Conservation (phyloP, 2,113 vertebrate genomes). For the Mola mola region DNA sequence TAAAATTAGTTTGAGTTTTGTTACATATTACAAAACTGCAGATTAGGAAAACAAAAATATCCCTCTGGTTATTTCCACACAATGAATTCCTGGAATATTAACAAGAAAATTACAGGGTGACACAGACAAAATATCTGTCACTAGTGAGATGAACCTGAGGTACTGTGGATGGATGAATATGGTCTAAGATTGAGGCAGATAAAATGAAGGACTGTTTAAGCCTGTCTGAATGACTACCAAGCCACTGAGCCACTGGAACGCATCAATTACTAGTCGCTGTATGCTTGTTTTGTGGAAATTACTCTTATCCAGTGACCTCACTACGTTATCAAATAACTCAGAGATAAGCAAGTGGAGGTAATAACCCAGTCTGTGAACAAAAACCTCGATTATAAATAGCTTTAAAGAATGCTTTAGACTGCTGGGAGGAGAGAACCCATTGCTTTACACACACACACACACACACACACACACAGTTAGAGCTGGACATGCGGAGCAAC, state of each 20-base stretch:
- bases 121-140: not conserved
- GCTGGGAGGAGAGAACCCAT: constrained; percentile 67
- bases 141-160: not conserved
- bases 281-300: constrained; percentile 28
- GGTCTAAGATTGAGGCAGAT: constrained; percentile 24
- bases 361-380: constrained; percentile 59
- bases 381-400: constrained; percentile 71
- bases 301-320: constrained; percentile 56
- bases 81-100: too few species aligned
- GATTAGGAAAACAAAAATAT: too few species aligned
- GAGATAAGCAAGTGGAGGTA: constrained; percentile 62
- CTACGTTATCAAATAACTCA: constrained; percentile 55
- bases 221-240: constrained; percentile 21
- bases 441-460: constrained; percentile 18
- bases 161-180: constrained; percentile 6
- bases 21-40: too few species aligned
- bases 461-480: not conserved
- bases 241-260: constrained; percentile 45
- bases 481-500: constrained; percentile 41
- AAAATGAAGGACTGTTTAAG: constrained; percentile 19
- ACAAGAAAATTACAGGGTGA: not conserved
- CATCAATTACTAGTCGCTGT: constrained; percentile 30
- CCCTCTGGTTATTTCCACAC: not conserved
- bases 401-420: constrained; percentile 37
- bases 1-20: too few species aligned